These are phyloP conservation scores for Polymixis flavicincta DNA, from an alignment of 2,888 invertebrate species.

Conservation along the genomic window DNA sequence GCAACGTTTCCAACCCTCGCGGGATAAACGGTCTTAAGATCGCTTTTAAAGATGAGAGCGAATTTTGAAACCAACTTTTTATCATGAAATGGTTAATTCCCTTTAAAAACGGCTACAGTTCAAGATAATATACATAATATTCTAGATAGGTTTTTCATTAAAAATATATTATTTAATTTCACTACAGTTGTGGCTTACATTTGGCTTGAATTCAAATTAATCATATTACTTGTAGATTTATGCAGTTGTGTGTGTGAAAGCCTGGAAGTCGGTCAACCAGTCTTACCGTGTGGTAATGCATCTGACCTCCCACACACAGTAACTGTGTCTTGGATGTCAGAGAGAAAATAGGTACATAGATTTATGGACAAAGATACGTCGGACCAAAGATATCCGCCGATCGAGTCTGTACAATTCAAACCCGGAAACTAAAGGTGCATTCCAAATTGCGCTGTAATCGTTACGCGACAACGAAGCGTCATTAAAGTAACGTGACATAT, in stretches of 20 bases:
- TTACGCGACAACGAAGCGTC: too few species aligned
- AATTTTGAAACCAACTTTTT: neutral
- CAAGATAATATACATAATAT: slow-evolving; percentile 4
- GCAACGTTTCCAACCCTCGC: too few species aligned
- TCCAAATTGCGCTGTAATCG: too few species aligned
- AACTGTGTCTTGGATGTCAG: too few species aligned
- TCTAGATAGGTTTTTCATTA: slow-evolving; percentile 35
- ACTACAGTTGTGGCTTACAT: slow-evolving; percentile 11
- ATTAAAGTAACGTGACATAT: too few species aligned
- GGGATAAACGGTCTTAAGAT: too few species aligned
- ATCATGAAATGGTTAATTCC: neutral
- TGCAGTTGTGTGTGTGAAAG: slow-evolving; percentile 1
- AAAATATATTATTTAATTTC: slow-evolving; percentile 24
- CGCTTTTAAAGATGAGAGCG: neutral
- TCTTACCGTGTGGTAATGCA: neutral
- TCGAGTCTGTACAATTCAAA: too few species aligned
- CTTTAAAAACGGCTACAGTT: neutral
- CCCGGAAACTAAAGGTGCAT: too few species aligned
- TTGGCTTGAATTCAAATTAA: slow-evolving; percentile 24
- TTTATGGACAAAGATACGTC: neutral
- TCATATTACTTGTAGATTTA: slow-evolving; percentile 6
- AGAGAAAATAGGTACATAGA: too few species aligned
- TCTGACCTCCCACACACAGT: too few species aligned
- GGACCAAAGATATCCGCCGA: too few species aligned
- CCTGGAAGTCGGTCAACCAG: neutral